Conservation (phyloP, 2,888 invertebrate species). For the Ornithoptera alexandrae region DNA sequence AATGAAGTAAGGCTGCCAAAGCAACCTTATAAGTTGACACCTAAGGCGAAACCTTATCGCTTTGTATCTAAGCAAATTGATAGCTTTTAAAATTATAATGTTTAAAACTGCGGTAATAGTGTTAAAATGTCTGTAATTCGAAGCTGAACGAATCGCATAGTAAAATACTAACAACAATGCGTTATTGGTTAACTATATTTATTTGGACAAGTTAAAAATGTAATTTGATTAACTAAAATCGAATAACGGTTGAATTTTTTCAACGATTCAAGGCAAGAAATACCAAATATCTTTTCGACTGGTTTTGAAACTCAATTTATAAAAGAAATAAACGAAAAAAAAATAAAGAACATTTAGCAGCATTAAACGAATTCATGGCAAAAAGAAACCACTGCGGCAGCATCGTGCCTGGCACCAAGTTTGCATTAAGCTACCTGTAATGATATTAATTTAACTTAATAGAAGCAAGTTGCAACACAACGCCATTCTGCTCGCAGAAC, state of each 20-base stretch:
- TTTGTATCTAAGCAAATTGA: slow-evolving; percentile 10
- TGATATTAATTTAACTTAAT: slow-evolving; percentile 61
- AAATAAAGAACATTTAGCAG: slow-evolving; percentile 8
- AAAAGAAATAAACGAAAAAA: slow-evolving; percentile 8
- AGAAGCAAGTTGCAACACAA: slow-evolving; percentile 30
- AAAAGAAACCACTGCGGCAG: slow-evolving; percentile 20
- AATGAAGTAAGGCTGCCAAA: slow-evolving; percentile 7
- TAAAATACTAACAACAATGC: too few species aligned
- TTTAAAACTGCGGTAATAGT: neutral
- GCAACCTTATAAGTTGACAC: slow-evolving; percentile 28
- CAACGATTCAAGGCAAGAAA: too few species aligned
- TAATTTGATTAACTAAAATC: too few species aligned
- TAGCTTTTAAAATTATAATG: slow-evolving; percentile 13
- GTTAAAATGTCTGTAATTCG: neutral
- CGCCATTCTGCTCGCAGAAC: slow-evolving; percentile 48
- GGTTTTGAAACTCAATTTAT: slow-evolving; percentile 1
- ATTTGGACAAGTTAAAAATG: too few species aligned
- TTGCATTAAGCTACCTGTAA: slow-evolving; percentile 51
- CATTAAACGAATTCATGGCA: slow-evolving; percentile 14
- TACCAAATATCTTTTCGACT: too few species aligned
- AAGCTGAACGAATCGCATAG: neutral
- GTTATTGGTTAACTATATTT: too few species aligned
- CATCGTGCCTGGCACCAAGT: slow-evolving; percentile 30
- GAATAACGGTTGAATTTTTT: too few species aligned
- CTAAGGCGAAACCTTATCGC: slow-evolving; percentile 24